Evolutionary conservation across 2,797 vertebrate genomes (phyloP).

Genomic region (Nannoperca australis): DNA sequence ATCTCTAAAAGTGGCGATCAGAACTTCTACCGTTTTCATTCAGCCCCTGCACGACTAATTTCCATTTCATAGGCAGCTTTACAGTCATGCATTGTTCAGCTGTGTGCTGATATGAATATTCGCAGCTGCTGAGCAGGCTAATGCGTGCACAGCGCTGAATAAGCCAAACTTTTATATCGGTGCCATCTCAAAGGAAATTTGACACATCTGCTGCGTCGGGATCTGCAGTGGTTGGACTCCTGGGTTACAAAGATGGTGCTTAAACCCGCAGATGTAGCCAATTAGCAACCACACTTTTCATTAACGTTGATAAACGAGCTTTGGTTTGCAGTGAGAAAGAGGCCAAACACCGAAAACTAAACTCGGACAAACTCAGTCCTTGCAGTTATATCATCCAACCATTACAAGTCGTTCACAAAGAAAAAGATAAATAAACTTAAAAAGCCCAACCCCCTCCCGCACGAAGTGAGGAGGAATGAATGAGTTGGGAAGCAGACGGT

Average conservation of each 20-base stretch:
- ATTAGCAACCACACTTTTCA: slow-evolving; percentile 56
- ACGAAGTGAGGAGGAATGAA: slow-evolving; percentile 64
- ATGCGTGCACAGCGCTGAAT: neutral
- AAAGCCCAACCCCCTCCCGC: slow-evolving; percentile 42
- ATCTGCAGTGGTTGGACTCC: slow-evolving; percentile 25
- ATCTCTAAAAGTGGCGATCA: neutral
- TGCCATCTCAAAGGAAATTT: neutral
- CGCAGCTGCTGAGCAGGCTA: neutral
- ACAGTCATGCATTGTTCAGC: neutral
- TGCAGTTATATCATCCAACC: neutral
- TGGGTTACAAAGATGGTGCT: slow-evolving; percentile 31
- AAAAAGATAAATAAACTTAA: slow-evolving; percentile 22
- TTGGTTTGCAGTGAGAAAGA: neutral
- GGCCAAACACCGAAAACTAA: neutral
- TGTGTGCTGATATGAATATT: neutral
- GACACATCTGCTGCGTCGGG: slow-evolving; percentile 35
- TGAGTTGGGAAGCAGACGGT: slow-evolving; percentile 49
- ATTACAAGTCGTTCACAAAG: slow-evolving; percentile 30
- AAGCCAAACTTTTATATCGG: neutral
- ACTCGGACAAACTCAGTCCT: neutral
- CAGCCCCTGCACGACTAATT: neutral
- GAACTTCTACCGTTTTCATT: neutral
- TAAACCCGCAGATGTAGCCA: slow-evolving; percentile 71
- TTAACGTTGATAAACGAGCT: slow-evolving; percentile 7
- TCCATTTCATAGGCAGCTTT: neutral